Evolutionary conservation across 2,797 vertebrate genomes (phyloP).

Genomic region (Cygnus olor): DNA sequence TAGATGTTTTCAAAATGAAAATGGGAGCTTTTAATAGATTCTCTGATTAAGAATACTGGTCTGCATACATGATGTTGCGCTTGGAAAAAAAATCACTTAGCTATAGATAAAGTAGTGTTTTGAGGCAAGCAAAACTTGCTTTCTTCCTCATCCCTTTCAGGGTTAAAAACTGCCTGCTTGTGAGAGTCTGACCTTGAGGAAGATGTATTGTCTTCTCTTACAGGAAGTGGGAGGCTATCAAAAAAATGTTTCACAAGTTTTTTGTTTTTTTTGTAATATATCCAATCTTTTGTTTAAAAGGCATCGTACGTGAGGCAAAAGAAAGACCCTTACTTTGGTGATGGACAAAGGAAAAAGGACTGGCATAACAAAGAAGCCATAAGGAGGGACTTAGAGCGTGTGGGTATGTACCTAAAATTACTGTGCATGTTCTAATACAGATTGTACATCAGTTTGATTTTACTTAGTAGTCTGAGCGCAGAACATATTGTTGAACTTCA

Average conservation of each 20-base stretch:
- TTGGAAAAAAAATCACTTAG: neutral
- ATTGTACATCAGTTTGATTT: neutral
- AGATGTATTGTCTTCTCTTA: neutral
- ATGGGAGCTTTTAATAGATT: conserved; percentile 45
- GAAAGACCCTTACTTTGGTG: conserved; percentile 76
- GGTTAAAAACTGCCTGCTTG: neutral
- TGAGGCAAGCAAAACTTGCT: neutral
- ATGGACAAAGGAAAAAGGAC: conserved; percentile 83
- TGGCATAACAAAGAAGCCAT: conserved; percentile 92
- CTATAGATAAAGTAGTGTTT: neutral
- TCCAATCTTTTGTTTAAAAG: conserved; percentile 74
- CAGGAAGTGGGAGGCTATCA: neutral
- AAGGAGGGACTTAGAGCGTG: conserved; percentile 84
- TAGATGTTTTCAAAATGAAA: conserved; percentile 48
- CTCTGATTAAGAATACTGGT: conserved; percentile 20
- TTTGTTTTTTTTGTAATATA: neutral
- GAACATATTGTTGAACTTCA: neutral
- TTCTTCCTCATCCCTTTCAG: neutral
- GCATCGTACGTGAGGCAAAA: conserved; percentile 77
- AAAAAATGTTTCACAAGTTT: neutral
- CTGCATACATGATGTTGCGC: conserved; percentile 2
- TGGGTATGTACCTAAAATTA: conserved; percentile 82
- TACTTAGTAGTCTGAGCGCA: neutral
- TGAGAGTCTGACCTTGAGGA: neutral
- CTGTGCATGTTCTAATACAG: neutral